Percentiles rank a stretch among this genome's conserved stretches.
phyloP scores from a whole-genome alignment of 1,140 invertebrate genomes.

The Drosophila bifasciata region DNA sequence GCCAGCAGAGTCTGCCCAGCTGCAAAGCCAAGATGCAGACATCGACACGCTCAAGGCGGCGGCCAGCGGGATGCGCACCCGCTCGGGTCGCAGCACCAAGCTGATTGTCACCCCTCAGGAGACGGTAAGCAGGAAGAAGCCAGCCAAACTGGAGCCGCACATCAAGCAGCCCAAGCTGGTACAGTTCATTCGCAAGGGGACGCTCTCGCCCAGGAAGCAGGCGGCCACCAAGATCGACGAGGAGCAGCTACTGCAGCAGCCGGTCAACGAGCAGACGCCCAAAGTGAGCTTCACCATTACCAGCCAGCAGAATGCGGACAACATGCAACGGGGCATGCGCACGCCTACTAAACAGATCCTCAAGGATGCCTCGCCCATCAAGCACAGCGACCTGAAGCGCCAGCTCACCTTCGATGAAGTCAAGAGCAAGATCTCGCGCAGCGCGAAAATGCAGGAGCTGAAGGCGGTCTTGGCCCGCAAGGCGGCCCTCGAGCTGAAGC shows the following conservation, averaged over 20 bases:
- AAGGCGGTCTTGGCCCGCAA: slow-evolving; percentile 87
- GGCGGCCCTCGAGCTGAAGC: slow-evolving; percentile 79
- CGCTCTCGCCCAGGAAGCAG: slow-evolving; percentile 72
- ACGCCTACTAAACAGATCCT: slow-evolving; percentile 83
- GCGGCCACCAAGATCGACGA: slow-evolving; percentile 35
- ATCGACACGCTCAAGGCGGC: slow-evolving; percentile 58
- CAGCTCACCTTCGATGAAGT: slow-evolving; percentile 88
- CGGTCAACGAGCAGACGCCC: slow-evolving; percentile 62
- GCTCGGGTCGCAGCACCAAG: slow-evolving; percentile 71
- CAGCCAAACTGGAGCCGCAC: slow-evolving; percentile 55
- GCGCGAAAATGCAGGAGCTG: slow-evolving; percentile 88
- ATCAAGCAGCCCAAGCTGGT: slow-evolving; percentile 77
- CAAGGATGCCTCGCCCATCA: slow-evolving; percentile 67
- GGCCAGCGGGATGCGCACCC: slow-evolving; percentile 65
- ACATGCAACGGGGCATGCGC: slow-evolving; percentile 66
- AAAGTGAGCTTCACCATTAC: slow-evolving; percentile 42
- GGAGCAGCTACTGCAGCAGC: slow-evolving; percentile 27
- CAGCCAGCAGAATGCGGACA: slow-evolving; percentile 58
- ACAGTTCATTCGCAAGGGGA: slow-evolving; percentile 77
- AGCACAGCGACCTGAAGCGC: slow-evolving; percentile 77
- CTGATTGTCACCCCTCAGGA: slow-evolving; percentile 59
- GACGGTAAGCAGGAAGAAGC: slow-evolving; percentile 44
- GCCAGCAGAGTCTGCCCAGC: slow-evolving; percentile 35
- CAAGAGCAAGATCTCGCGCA: slow-evolving; percentile 87
- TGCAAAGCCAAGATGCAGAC: slow-evolving; percentile 63